Evolutionary conservation across 2,888 invertebrate species (phyloP), one percentile per base, ranked within the genome.

Genomic region (Orthosia incerta): DNA sequence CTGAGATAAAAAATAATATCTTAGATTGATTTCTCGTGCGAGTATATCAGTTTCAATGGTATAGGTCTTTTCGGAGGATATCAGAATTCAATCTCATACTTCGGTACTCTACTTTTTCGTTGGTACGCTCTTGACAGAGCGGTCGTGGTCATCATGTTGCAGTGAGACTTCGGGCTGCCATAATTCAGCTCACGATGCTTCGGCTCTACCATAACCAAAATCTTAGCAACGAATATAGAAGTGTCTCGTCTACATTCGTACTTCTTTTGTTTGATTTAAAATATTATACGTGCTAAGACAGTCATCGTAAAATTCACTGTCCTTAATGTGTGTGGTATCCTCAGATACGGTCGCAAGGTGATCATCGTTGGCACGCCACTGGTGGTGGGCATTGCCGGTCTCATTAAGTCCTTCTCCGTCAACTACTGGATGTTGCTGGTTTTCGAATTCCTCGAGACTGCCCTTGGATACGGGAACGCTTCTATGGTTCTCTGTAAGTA

Each of bases 391-490:
- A 85, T 97, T 57, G 95, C 97, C 59, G 98, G 98, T 5, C 90
- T 98, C 63, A 91, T 97, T 45, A 97, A 98, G 88, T 97, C 98
- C 0, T 97, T 98, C 89, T 97, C 98, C 26, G 96, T 97, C 51
- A 97, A 97, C 89, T 98, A 98, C 91, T 95, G 97, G 91, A 97
- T 97, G 96, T 97, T 98, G 86, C 88, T 98, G 55, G 89, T 97
- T 23, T 97, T 98, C 61, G 98, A 98, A 93, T 97, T 98, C 86
- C 89, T 98, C n/a, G 98, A 98, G 89, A 97, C 98, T 0, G 95
- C 97, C 13, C 95, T 97, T 26, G 97, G 97, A 0, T 96, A 96
- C 80, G 96, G 96, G 12, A 96, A 95, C 76, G 95, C 96, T 4
- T 95, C 96, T 18, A 91, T 96, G 91, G 94, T 96, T 18, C 86